Base-by-base conservation (phyloP, 2,797 vertebrate species). In the Molossus alvarezi region DNA sequence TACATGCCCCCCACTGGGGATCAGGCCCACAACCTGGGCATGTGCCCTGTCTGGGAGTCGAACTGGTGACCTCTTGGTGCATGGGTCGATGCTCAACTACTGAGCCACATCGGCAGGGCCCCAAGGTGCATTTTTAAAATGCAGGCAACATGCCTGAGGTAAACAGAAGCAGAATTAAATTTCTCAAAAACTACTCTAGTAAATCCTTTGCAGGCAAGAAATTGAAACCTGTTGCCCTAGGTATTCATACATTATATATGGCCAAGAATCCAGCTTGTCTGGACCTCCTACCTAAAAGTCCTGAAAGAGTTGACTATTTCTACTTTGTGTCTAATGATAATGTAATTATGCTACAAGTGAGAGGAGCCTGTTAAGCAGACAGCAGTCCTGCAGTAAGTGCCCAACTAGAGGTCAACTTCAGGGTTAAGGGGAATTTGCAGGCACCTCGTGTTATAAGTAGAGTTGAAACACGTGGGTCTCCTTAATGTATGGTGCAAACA, bases 141-240 rank as follows among this genome's bases (percentile, higher is more conserved):
- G 51, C 23, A 86, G 48, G 13, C 15, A 64, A 12, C 12, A 23
- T 25, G 3, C 48, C n/a, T 87, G 41, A 73, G 23, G 55, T 13
- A 11, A 25, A 33, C 21, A 76, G 10, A 89, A 87, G 29, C 15
- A 65, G 48, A 87, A 51, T 14, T 21, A 13, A 21, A 65, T 23
- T 72, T 65, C 80, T 55, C 57, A 84, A 90, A 92, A 92, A 17
- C 8, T 89, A 48, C 62, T 64, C 17, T 13, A 48, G 21, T 33
- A 41, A 95, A 65, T 51, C 57, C 86, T 81, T 92, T 3, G 8
- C 25, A 88, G 62, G 27, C 33, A 92, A 90, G 73, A 81, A 73
- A 27, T 73, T 95, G 51, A 92, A 84, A 95, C 60, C 9, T 14
- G 14, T 82, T 95, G 94, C n/a, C 67, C 27, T 57, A 37, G 55